Evolutionary conservation across 2,888 invertebrate genomes (phyloP), one percentile per base, ranked within the genome.

Genomic region (Cephus pulcher): DNA sequence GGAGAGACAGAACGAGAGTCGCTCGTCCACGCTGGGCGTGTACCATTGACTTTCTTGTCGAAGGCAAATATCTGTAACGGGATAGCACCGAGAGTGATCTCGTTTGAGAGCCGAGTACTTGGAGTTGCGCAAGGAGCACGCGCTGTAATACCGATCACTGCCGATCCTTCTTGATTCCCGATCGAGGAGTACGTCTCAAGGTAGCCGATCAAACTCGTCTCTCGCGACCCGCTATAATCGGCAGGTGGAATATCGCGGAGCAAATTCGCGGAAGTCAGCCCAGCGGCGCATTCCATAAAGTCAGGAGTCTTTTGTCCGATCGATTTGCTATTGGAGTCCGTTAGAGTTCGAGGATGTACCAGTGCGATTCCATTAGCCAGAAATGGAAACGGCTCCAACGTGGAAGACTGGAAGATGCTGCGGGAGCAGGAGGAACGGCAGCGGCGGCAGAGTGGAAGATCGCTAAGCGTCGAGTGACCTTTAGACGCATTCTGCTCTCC

Each of bases 61-160:
- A 34, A 71, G 33, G 74, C 75, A 76, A 82, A 80, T 82, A 85
- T 85, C 84, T 81, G 80, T 86, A 84, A 81, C 82, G 80, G 83
- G 81, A 75, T 78, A 80, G 80, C 30, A 70, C 74, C 69, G 79
- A 76, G 79, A 79, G 79, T 79, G 79, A 79, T 79, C 76, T 79
- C 69, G 79, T 79, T 79, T 76, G 74, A 40, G 79, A 79, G 74
- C 70, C 74, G 9, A 56, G 34, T 71, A 32, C 71, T 71, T 71
- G 33, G 4, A 9, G 34, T 71, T 71, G 71, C 71, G 71, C 71
- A 71, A 71, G 12, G 32, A 32, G 32, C 71, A 34, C 32, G 56
- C 56, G 56, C 56, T 56, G 15, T 56, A 56, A 56, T 56, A 23
- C 56, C 56, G 56, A 56, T 56, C 56, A 23, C 23, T 56, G 9